Evolutionary conservation across 1,140 invertebrate species (phyloP).

Genomic region (Cecropterus lyciades): DNA sequence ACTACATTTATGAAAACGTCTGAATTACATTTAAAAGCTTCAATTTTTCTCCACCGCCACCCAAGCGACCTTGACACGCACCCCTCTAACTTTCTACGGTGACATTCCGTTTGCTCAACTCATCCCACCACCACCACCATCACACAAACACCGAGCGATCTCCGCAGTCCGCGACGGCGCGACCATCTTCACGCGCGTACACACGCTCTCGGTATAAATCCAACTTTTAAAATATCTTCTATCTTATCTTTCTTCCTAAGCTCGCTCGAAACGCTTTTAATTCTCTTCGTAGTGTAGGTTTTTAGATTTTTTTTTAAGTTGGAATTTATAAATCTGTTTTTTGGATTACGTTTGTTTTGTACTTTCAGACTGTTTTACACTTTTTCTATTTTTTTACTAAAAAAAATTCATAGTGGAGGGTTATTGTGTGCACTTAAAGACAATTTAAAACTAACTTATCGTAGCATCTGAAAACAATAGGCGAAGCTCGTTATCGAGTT

Average conservation of each 20-base stretch:
- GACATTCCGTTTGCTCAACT: conserved; percentile 26
- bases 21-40: not conserved
- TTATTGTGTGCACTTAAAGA: not conserved
- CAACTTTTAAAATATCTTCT: not conserved
- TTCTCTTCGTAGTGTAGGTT: too few relatives aligned
- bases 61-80: conserved; percentile 29
- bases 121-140: conserved; percentile 18
- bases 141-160: not conserved
- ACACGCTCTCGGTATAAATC: conserved; percentile 23
- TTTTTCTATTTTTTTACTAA: too few relatives aligned
- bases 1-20: not conserved
- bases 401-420: too few relatives aligned
- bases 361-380: too few relatives aligned
- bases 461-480: conserved; percentile 17
- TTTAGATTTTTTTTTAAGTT: not conserved
- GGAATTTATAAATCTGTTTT: too few relatives aligned
- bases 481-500: conserved; percentile 16
- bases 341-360: too few relatives aligned
- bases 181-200: conserved; percentile 24
- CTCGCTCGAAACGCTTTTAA: too few relatives aligned
- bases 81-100: conserved; percentile 33
- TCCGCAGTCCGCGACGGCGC: conserved; percentile 23
- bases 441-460: conserved; percentile 3
- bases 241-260: too few relatives aligned
- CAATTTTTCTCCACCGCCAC: conserved; percentile 8